A percentile compares a stretch with the other conserved stretches of the same genome.
Conservation (phyloP, 2,797 vertebrate species). For the Crypturellus tataupa region DNA sequence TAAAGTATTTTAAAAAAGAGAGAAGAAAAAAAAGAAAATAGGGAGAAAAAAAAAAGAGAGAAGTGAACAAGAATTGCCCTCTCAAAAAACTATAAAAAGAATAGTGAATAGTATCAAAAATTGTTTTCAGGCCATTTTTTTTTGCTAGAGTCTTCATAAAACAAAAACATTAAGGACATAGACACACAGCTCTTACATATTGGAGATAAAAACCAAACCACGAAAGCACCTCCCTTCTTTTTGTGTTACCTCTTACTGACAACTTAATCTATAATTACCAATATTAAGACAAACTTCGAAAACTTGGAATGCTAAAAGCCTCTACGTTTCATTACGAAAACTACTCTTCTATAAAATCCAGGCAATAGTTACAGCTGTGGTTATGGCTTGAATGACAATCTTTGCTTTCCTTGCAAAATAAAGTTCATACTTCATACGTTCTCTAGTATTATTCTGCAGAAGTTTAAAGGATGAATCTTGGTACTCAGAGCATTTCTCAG, state of each 20-base stretch:
- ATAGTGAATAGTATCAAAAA: background rate
- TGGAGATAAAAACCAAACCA: background rate
- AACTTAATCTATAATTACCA: background rate
- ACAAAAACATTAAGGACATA: background rate
- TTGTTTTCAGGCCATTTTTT: background rate
- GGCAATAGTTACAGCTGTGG: background rate
- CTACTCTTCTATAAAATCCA: constrained; percentile 4
- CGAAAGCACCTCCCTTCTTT: background rate
- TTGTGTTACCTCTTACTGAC: background rate
- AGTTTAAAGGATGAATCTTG: background rate
- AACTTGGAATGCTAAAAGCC: background rate
- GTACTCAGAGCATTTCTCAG: background rate
- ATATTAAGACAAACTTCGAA: background rate
- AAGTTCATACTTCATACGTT: background rate
- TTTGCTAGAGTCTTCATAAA: background rate
- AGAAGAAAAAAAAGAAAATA: too few species aligned
- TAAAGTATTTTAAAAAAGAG: too few species aligned
- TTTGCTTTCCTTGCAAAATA: background rate
- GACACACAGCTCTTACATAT: background rate
- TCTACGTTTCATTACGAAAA: background rate
- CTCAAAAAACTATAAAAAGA: background rate
- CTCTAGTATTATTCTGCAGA: background rate
- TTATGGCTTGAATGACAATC: background rate
- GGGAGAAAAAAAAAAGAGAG: background rate
- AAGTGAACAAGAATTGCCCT: background rate